Conservation (phyloP, 2,888 invertebrate species). For the Diarsia brunnea region DNA sequence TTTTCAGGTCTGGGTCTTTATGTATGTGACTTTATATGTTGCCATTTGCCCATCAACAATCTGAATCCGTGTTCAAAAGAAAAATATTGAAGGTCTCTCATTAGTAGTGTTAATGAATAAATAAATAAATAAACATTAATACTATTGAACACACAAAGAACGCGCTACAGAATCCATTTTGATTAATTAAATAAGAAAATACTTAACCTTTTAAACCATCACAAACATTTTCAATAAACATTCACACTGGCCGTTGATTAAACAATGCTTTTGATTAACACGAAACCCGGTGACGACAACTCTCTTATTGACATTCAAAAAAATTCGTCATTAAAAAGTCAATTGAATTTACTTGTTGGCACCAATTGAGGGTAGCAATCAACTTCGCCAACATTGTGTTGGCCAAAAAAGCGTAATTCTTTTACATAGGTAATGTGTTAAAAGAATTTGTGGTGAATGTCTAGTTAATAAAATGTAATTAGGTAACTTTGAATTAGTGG, state of each 20-base stretch:
- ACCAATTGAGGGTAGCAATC: conserved; percentile 72
- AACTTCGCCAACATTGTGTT: conserved; percentile 65
- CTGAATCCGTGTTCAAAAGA: too few relatives aligned
- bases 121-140: too few relatives aligned
- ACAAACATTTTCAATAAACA: conserved; percentile 30
- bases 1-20: too few relatives aligned
- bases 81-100: too few relatives aligned
- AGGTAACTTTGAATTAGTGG: background rate
- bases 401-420: conserved; percentile 37
- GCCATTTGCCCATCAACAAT: too few relatives aligned
- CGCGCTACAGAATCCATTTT: background rate
- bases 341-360: conserved; percentile 84
- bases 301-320: conserved; percentile 80
- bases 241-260: conserved; percentile 71
- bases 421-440: conserved; percentile 33
- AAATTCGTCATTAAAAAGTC: conserved; percentile 84
- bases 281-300: conserved; percentile 65
- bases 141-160: background rate
- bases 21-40: too few relatives aligned
- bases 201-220: background rate
- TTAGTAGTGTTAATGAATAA: too few relatives aligned
- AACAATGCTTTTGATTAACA: conserved; percentile 82
- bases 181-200: background rate
- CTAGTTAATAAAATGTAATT: background rate
- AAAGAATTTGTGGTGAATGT: conserved; percentile 25